Base-by-base conservation (phyloP, 1,140 invertebrate species). In the Vanessa atalanta region DNA sequence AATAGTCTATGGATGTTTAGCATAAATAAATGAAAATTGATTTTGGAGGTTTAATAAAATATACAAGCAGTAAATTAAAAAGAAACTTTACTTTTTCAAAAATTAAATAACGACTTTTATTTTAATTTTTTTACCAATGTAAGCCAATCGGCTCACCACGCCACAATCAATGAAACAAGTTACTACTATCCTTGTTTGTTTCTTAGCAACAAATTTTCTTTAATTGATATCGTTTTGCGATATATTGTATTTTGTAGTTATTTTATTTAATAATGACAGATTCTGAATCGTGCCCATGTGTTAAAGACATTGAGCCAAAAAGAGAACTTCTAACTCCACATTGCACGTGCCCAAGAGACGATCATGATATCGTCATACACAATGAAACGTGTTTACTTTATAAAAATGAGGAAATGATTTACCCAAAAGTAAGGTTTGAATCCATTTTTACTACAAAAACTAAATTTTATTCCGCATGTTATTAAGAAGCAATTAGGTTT, bases 371-470 rank as follows among this genome's bases (percentile, higher is more conserved):
- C 5, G 79, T 85, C 16, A 69, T 87, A 4, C 88, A 90, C 37
- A 74, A 85, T 15, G 80, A 83, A n/a, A 77, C 70, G 3, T 91
- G 89, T 65, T 15, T 75, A 80, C 53, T 78, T 50, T 88, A 76
- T 67, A 89, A 82, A 70, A 83, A 87, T 67, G 89, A 91, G 70
- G 75, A 26, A 12, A 80, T 91, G 15, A 78, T 88, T 23, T 88
- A 80, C 67, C 83, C 81, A 8, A 76, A 79, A 47, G 86, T 88
- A 77, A 82, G 79, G 37, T 13, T 76, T 60, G 65, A 8, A 74
- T 20, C 68, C 3, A 5, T 51, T 51, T 51, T 51, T 31, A 3
- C 26, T 47, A 11, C 43, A 83, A 43, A 43, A 9, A 43, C 37
- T 43, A 8, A 8, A 43, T 43, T 43, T 43, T 43, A 43, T 43